These are phyloP conservation scores for Amphibalanus amphitrite DNA, from an alignment of 1,140 invertebrate species.

Conservation along the genomic window DNA sequence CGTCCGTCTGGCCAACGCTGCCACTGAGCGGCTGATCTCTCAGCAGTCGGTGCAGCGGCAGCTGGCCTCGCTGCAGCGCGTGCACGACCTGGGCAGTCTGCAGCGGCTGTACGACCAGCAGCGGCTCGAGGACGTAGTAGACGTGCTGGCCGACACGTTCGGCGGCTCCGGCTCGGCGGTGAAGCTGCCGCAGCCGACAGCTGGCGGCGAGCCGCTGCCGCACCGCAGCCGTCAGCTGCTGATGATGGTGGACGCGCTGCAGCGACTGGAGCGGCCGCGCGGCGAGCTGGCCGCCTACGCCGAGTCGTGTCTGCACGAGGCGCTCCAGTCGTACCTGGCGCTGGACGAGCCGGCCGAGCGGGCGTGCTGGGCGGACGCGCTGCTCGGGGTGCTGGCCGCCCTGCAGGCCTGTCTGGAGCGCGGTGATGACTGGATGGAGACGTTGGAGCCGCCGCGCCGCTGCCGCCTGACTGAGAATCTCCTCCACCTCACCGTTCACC, in stretches of 20 bases:
- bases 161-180: not conserved
- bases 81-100: slow-evolving; percentile 30
- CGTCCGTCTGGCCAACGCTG: too few species aligned
- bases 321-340: too few species aligned
- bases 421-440: slow-evolving; percentile 21
- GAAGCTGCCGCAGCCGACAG: too few species aligned
- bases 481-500: slow-evolving; percentile 51
- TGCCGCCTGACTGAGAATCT: slow-evolving; percentile 51
- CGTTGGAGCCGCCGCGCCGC: slow-evolving; percentile 19
- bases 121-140: slow-evolving; percentile 41
- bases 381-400: too few species aligned
- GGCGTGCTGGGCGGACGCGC: too few species aligned
- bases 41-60: not conserved
- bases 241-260: not conserved
- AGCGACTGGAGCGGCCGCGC: not conserved
- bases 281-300: too few species aligned
- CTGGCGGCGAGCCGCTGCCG: too few species aligned
- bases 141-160: slow-evolving; percentile 30
- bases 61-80: not conserved
- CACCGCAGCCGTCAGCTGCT: not conserved
- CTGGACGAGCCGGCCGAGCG: too few species aligned
- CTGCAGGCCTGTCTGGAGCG: too few species aligned
- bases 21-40: not conserved
- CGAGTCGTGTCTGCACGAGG: too few species aligned
- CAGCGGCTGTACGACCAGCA: slow-evolving; percentile 40